Conservation (phyloP, 2,797 vertebrate genomes). For the Callimico goeldii region DNA sequence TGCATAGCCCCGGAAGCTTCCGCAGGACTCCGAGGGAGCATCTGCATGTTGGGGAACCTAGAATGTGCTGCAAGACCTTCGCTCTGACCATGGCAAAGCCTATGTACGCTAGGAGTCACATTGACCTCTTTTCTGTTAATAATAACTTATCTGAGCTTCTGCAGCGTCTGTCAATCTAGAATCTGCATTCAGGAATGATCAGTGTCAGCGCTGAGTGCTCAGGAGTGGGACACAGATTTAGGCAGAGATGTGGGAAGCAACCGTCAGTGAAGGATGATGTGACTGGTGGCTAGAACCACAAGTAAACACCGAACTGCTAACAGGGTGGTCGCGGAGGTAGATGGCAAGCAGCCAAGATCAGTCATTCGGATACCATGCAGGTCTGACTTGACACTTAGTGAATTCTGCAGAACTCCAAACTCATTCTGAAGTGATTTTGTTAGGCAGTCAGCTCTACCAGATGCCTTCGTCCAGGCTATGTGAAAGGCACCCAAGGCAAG, state of each 20-base stretch:
- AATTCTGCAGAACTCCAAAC: background rate
- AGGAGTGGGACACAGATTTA: background rate
- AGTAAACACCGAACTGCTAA: background rate
- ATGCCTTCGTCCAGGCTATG: background rate
- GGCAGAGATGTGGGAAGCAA: background rate
- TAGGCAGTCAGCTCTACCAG: background rate
- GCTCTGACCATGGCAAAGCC: background rate
- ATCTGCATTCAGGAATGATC: background rate
- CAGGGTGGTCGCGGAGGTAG: background rate
- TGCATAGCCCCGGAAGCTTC: background rate
- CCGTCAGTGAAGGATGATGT: background rate
- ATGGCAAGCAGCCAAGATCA: too few relatives aligned
- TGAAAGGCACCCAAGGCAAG: fast-evolving
- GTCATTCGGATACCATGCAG: fast-evolving
- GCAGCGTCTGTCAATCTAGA: fast-evolving
- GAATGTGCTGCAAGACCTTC: fast-evolving
- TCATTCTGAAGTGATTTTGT: background rate
- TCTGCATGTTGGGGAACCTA: fast-evolving
- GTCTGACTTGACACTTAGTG: background rate
- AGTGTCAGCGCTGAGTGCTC: background rate
- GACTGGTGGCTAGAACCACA: background rate
- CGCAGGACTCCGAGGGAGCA: background rate
- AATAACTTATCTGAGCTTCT: background rate
- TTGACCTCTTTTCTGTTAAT: background rate
- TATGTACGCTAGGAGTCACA: background rate